A percentile compares a stretch with the other conserved stretches of the same genome.
Evolutionary conservation across 1,140 invertebrate genomes (phyloP).

Genomic region (Trigoniulus corallinus): DNA sequence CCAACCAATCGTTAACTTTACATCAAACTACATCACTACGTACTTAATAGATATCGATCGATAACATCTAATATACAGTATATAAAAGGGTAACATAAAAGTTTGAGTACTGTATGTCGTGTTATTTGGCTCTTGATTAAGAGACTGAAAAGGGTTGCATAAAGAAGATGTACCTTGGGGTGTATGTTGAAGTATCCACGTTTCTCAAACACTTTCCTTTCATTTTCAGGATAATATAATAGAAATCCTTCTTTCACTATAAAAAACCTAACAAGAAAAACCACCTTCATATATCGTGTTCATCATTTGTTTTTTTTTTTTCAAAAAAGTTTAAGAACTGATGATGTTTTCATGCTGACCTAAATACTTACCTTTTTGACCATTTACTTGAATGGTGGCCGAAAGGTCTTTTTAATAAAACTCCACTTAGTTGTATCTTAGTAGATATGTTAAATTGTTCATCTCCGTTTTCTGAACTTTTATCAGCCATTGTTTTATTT

Average conservation of each 20-base stretch:
- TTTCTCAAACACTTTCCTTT: conserved; percentile 23
- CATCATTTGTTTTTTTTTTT: not conserved
- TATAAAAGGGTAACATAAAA: too few species aligned
- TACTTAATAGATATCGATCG: too few species aligned
- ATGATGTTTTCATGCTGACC: too few species aligned
- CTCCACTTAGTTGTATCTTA: not conserved
- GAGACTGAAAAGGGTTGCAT: too few species aligned
- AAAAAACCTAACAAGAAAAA: conserved; percentile 17
- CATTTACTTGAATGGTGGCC: not conserved
- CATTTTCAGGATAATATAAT: conserved; percentile 22
- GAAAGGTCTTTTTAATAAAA: not conserved
- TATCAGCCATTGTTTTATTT: not conserved
- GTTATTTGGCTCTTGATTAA: too few species aligned
- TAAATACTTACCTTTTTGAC: conserved; percentile 1
- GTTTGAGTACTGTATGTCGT: too few species aligned
- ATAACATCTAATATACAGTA: too few species aligned
- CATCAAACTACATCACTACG: too few species aligned
- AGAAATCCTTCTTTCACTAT: conserved; percentile 24
- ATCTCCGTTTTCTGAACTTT: not conserved
- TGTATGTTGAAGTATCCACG: conserved; percentile 21
- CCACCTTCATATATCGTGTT: not conserved
- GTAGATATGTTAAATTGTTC: not conserved
- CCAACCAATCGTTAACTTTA: not conserved
- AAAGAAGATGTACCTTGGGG: conserved; percentile 16
- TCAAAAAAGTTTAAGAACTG: too few species aligned